Base-by-base conservation (phyloP, 2,888 invertebrate species). In the Phengaris alcon region DNA sequence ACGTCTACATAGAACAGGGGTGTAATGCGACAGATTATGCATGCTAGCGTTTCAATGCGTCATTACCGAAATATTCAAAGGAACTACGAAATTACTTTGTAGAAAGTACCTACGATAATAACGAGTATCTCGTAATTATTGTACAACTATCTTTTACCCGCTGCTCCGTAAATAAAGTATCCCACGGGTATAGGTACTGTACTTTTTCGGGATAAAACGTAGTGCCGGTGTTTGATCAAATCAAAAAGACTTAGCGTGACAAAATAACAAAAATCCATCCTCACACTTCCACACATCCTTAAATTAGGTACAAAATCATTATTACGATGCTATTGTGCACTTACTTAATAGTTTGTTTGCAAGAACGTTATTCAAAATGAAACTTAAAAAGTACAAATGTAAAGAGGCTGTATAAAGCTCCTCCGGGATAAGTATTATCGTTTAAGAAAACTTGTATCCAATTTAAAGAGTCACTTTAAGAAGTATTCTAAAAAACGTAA, bases 61-160 rank as follows among this genome's bases (percentile, higher is more conserved):
- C 64, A 64, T 64, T 64, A 64, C 64, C 64, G 13, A 64, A 64
- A 64, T 64, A 64, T 44, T 64, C 64, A 64, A 64, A 64, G 64
- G 64, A 64, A 64, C 64, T 22, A 35, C 22, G 35, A 44, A 64
- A 35, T 59, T 22, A 59, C 59, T 59, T 9, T 59, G 22, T 22
- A 15, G 59, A 22, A 10, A 15, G 59, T 59, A 10, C 22, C 10
- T 59, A 48, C 8, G 5, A 8, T 4, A 1, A 48, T 15, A 35
- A 35, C 22, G 22, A 22, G 8, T 59, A 15, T 59, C 9, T 15
- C 59, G 15, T 22, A 59, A 59, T 59, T 9, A 9, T 22, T 22
- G 59, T 5, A 48, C 2, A 35, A 35, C 35, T 35, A 35, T 0
- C 35, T 35, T 35, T 35, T 35, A 3, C 35, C 35, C 35, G 4